Percentiles rank a stretch among this genome's conserved stretches.
phyloP scores from a whole-genome alignment of 1,140 invertebrate species.

The Riptortus pedestris region DNA sequence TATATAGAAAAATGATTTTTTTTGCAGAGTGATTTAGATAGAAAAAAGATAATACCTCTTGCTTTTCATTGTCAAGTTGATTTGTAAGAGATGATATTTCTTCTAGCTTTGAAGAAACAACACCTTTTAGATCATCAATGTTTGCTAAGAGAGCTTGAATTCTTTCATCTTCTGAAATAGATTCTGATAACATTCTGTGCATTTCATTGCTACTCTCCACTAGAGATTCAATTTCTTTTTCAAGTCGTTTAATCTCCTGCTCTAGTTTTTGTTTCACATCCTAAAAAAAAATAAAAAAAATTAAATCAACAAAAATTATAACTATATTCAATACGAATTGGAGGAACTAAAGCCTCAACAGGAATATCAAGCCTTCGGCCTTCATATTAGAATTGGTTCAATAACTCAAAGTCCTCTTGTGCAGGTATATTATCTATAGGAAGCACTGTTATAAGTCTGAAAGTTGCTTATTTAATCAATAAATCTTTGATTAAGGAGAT shows the following conservation, averaged over 20 bases:
- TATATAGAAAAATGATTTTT: too few species aligned
- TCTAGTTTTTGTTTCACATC: constrained; percentile 32
- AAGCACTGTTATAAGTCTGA: too few species aligned
- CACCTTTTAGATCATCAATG: constrained; percentile 37
- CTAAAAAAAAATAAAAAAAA: constrained; percentile 26
- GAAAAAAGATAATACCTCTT: constrained; percentile 37
- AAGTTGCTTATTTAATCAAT: too few species aligned
- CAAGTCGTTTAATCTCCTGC: constrained; percentile 36
- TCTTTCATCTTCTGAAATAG: constrained; percentile 41
- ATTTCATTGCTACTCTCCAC: constrained; percentile 38
- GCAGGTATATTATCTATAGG: too few species aligned
- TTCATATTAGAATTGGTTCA: neutral
- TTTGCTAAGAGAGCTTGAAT: constrained; percentile 36
- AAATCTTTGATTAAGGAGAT: too few species aligned
- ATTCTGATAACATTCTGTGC: constrained; percentile 47
- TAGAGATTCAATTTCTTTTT: constrained; percentile 39
- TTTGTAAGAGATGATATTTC: constrained; percentile 40
- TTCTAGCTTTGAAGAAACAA: constrained; percentile 33
- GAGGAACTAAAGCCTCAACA: neutral
- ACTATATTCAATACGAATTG: constrained; percentile 1
- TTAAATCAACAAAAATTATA: constrained; percentile 21
- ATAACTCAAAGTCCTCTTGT: neutral
- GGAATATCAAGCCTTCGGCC: neutral
- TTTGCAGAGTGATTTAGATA: neutral
- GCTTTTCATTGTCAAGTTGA: constrained; percentile 39